Evolutionary conservation across 1,140 invertebrate species (phyloP).

Genomic region (Saxidomus purpurata): DNA sequence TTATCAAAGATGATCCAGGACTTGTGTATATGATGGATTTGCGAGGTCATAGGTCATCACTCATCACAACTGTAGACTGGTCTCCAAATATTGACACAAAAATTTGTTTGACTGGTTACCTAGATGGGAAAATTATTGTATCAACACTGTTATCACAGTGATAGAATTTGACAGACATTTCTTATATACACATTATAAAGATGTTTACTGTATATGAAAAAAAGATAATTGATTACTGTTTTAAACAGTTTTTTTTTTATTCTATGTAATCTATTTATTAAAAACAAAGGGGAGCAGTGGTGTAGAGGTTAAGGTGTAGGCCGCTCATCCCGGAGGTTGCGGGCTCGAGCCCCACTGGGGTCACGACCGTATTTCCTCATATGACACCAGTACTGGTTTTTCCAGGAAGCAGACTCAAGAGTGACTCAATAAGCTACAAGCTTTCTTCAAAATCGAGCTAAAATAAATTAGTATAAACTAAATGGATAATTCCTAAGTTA

Average conservation of each 20-base stretch:
- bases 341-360: too few relatives aligned
- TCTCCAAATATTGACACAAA: slow-evolving; percentile 89
- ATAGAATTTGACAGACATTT: background rate
- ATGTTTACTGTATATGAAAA: background rate
- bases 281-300: too few relatives aligned
- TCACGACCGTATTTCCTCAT: too few relatives aligned
- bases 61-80: slow-evolving; percentile 90
- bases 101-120: slow-evolving; percentile 89
- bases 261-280: too few relatives aligned
- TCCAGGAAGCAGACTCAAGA: too few relatives aligned
- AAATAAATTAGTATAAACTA: too few relatives aligned
- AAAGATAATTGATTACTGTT: background rate
- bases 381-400: too few relatives aligned
- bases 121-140: slow-evolving; percentile 89
- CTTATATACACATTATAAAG: background rate
- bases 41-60: slow-evolving; percentile 88
- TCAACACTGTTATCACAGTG: slow-evolving; percentile 88
- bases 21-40: slow-evolving; percentile 87
- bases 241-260: background rate
- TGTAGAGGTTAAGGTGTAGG: too few relatives aligned
- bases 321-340: too few relatives aligned
- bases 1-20: slow-evolving; percentile 21
- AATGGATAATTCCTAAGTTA: too few relatives aligned
- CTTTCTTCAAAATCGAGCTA: too few relatives aligned
- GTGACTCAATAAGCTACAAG: too few relatives aligned